Evolutionary conservation across 1,140 invertebrate genomes (phyloP), one percentile per base, ranked within the genome.

Genomic region (Psilanteris sp.): DNA sequence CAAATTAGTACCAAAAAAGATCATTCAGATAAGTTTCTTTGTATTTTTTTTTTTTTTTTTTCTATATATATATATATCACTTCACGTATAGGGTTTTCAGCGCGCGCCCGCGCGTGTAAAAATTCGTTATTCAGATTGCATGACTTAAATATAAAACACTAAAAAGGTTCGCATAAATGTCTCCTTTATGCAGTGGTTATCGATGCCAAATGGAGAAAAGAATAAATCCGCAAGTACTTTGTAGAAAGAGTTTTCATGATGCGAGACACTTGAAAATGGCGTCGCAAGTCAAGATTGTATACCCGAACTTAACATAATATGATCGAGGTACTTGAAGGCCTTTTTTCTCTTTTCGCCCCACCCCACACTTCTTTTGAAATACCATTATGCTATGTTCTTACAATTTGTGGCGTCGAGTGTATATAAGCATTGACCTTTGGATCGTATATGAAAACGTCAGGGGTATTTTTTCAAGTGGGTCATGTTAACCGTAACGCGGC

Each of bases 321-420:
- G 73, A 81, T 78, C 76, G 67, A 57, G 72, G 52, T 48, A 79
- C 70, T 81, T 70, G 79, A 79, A 70, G 72, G 39, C 68, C 71
- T 50, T 80, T 73, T 70, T 73, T 68, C 61, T 75, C 70, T 68
- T 64, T 68, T 72, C 44, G 39, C 52, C 59, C 68, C 68, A 39
- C 48, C 55, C 48, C 54, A 27, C 10, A 8, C 34, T 34, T 29
- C 68, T 46, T 73, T 73, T 77, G 43, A 78, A 78, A 76, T 68
- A 64, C 72, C 74, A 83, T 83, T 82, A 83, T 82, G 52, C 70
- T 54, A 24, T 67, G 72, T 84, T 78, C 74, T 84, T 82, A 82
- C 73, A 72, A 81, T 81, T 81, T 75, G 81, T 79, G 81, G 79
- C 80, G 82, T 81, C 80, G 79, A 82, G 82, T 82, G 75, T 75